Evolutionary conservation across 1,140 invertebrate genomes (phyloP), one percentile per base, ranked within the genome.

Genomic region (Drosophila ironensis): DNA sequence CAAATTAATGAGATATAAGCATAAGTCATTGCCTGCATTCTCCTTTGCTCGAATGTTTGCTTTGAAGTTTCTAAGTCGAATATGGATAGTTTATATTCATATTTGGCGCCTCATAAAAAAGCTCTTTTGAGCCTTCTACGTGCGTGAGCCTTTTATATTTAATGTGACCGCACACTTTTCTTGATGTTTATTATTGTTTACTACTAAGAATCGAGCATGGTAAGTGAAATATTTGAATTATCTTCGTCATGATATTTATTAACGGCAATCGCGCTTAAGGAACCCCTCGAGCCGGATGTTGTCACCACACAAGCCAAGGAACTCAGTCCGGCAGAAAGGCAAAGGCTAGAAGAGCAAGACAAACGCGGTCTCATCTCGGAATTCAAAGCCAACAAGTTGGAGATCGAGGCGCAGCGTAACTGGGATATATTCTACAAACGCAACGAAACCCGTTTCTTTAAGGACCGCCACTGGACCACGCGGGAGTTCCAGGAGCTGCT

Each of bases 401-500:
- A 99, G 91, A 91, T 90, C 40, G 94, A 99, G 76, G 96, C 97
- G 0, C 94, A 95, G 80, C 96, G 96, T 70, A 94, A 99, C 90
- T 99, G 98, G 98, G 98, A 99, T 91, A 91, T 98, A 40, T 99
- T 99, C 91, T 99, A 99, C 88, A 98, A 99, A 91, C 91, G 97
- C 61, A 98, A 98, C 89, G 94, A 95, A 72, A 95, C 93, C 0
- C 92, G 94, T 71, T 99, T 99, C 88, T 99, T 99, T 89, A 98
- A 98, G 91, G 98, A 99, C 91, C 92, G 98, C 12, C 97, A 99
- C 89, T 99, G 98, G 98, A 99, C 97, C 2, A 96, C 94, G 47
- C 92, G 97, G 78, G 98, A 99, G 91, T 99, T 99, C 91, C 88
- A 94, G 69, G 97, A 99, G 89, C 91, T 99, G 9, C 91, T 99